Evolutionary conservation across 1,140 invertebrate genomes (phyloP).

Genomic region (Diabrotica virgifera): DNA sequence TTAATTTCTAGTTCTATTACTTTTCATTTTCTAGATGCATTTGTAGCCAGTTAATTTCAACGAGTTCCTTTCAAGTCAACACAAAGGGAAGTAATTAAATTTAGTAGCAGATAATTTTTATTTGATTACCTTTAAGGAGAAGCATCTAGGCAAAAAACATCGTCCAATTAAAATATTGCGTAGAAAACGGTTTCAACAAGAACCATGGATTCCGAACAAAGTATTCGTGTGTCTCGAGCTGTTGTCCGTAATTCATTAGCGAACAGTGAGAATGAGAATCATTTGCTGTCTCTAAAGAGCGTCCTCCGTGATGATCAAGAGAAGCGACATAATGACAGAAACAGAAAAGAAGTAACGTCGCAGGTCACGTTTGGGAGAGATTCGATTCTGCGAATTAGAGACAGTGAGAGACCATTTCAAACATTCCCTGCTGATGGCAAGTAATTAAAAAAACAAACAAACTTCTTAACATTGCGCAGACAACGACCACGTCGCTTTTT

Average conservation of each 20-base stretch:
- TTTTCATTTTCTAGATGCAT: no score
- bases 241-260: neutral
- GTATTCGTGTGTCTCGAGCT: neutral
- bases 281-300: conserved; percentile 2
- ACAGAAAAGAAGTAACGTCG: conserved; percentile 1
- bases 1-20: no score
- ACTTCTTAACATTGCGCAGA: conserved; percentile 32
- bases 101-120: no score
- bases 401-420: conserved; percentile 27
- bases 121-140: no score
- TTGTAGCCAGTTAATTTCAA: no score
- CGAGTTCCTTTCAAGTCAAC: no score
- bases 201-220: neutral
- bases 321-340: conserved; percentile 4
- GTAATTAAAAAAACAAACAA: conserved; percentile 36
- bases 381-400: conserved; percentile 24
- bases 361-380: conserved; percentile 14
- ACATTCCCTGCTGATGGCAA: conserved; percentile 26
- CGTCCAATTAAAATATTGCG: no score
- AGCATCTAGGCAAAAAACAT: no score
- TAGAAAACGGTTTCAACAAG: no score
- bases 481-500: conserved; percentile 17
- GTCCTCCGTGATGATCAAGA: neutral
- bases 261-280: conserved; percentile 1
- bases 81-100: no score